phyloP scores from a whole-genome alignment of 2,888 invertebrate genomes.

The Tetragonula carbonaria region DNA sequence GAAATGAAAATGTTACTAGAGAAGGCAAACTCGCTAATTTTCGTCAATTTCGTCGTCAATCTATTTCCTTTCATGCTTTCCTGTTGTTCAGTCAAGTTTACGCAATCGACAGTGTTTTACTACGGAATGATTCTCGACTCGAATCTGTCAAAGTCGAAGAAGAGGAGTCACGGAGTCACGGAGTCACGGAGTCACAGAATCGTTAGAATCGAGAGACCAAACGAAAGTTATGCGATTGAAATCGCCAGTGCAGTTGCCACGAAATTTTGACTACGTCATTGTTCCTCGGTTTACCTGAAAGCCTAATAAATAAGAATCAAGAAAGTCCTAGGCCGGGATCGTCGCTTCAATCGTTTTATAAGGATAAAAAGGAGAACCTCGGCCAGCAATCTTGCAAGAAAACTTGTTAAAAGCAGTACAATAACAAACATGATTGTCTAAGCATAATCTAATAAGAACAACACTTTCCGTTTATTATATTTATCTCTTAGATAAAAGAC shows the following conservation, averaged over 20 bases:
- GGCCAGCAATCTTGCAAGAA: neutral
- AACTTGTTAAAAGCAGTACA: neutral
- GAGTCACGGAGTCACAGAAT: conserved; percentile 48
- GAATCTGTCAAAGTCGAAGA: conserved; percentile 57
- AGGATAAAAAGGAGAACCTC: conserved; percentile 26
- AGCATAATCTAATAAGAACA: neutral
- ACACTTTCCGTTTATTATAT: neutral
- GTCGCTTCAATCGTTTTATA: conserved; percentile 37
- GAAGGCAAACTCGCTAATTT: neutral
- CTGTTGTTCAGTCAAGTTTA: conserved; percentile 79
- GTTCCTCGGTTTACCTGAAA: conserved; percentile 65
- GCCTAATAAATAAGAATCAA: conserved; percentile 76
- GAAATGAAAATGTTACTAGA: neutral
- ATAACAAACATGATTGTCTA: neutral
- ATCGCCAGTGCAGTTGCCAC: conserved; percentile 37
- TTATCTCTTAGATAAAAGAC: neutral
- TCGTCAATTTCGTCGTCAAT: neutral
- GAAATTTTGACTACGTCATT: conserved; percentile 12
- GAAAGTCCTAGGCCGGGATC: conserved; percentile 80
- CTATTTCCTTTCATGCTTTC: conserved; percentile 61
- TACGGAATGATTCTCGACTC: conserved; percentile 65
- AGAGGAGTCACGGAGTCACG: conserved; percentile 49
- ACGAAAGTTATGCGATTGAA: conserved; percentile 49
- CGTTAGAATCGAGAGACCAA: conserved; percentile 58
- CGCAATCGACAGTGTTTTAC: conserved; percentile 82